phyloP scores from a whole-genome alignment of 2,797 vertebrate genomes.

The Craterocephalus amniculus region DNA sequence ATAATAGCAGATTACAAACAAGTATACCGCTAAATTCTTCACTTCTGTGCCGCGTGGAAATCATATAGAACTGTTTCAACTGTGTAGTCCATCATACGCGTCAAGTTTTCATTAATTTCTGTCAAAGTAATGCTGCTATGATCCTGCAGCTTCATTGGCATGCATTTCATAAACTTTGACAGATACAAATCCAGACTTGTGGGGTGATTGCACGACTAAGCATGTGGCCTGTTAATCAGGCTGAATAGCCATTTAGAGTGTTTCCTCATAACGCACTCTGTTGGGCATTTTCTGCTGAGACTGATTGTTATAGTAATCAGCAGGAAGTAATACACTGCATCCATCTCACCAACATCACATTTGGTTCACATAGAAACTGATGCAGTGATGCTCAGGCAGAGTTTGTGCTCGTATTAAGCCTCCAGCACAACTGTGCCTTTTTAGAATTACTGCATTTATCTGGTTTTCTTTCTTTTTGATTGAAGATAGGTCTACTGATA shows the following conservation, averaged over 20 bases:
- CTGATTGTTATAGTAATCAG: slow-evolving; percentile 10
- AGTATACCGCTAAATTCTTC: not conserved
- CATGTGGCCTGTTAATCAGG: slow-evolving; percentile 5
- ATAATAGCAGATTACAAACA: no score
- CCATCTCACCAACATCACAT: slow-evolving; percentile 2
- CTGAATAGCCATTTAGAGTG: not conserved
- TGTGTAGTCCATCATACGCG: slow-evolving; percentile 1
- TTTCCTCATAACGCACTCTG: slow-evolving; percentile 1
- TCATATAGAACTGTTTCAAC: accelerated
- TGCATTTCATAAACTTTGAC: not conserved
- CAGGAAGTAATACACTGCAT: slow-evolving; percentile 1
- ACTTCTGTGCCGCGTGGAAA: not conserved
- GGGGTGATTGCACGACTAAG: not conserved
- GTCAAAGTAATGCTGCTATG: not conserved
- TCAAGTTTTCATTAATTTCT: not conserved
- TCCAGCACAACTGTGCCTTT: not conserved
- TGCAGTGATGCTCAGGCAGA: not conserved
- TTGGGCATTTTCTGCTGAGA: not conserved
- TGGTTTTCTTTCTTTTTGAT: not conserved
- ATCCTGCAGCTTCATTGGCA: slow-evolving; percentile 1
- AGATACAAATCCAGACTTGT: not conserved
- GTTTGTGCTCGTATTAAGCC: not conserved
- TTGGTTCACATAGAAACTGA: slow-evolving; percentile 4
- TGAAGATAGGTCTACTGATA: not conserved
- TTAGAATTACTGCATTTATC: accelerated